phyloP scores from a whole-genome alignment of 1,140 invertebrate genomes.

The Drosophila littoralis region DNA sequence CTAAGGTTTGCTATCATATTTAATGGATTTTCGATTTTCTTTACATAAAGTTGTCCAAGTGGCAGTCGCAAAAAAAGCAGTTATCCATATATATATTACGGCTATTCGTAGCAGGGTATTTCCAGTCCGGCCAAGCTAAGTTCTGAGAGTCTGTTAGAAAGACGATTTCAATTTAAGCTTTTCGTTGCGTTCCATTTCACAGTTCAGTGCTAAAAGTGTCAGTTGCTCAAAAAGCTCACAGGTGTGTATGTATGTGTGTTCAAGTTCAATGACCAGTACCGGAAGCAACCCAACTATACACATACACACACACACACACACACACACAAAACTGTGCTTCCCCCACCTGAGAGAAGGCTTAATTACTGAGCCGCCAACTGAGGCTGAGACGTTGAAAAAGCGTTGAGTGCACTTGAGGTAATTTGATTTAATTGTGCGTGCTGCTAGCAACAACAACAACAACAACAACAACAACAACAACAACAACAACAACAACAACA shows the following conservation, averaged over 20 bases:
- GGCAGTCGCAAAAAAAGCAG: too few species aligned
- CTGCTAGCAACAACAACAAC: constrained; percentile 25
- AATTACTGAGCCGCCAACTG: constrained; percentile 60
- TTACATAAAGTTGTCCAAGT: too few species aligned
- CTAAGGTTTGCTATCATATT: too few species aligned
- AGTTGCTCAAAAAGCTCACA: constrained; percentile 12
- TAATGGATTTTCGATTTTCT: too few species aligned
- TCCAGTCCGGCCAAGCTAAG: background rate
- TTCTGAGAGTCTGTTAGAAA: constrained; percentile 11
- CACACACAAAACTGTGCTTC: constrained; percentile 22
- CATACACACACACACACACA: constrained; percentile 9
- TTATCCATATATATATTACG: too few species aligned
- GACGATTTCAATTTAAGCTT: constrained; percentile 53
- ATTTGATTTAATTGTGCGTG: constrained; percentile 83
- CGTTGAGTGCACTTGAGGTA: constrained; percentile 77
- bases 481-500: constrained; percentile 32
- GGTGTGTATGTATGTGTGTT: background rate
- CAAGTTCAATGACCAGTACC: constrained; percentile 67
- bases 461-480: constrained; percentile 43
- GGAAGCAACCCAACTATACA: constrained; percentile 44
- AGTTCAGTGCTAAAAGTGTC: constrained; percentile 19
- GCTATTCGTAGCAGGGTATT: background rate
- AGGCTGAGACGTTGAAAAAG: constrained; percentile 55
- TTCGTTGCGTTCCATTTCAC: constrained; percentile 14
- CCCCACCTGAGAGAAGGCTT: constrained; percentile 66